A percentile compares a stretch with the other conserved stretches of the same genome.
phyloP scores from a whole-genome alignment of 2,797 vertebrate genomes.

The Pelochelys cantorii region DNA sequence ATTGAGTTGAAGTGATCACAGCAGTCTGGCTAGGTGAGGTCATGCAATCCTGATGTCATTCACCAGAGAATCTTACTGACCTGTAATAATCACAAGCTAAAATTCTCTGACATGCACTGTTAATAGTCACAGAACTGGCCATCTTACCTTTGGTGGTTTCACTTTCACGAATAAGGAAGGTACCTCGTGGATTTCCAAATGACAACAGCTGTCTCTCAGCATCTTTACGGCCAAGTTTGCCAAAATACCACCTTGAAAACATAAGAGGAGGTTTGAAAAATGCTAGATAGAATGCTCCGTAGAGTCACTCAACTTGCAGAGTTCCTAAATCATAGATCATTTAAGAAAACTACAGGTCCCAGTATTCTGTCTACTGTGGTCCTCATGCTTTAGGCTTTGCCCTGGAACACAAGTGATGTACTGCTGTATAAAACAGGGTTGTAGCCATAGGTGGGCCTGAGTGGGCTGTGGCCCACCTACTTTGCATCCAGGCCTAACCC shows the following conservation, averaged over 20 bases:
- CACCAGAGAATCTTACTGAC: not conserved
- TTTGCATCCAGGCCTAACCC: no score
- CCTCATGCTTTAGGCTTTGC: not conserved
- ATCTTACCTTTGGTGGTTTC: slow-evolving; percentile 96
- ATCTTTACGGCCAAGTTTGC: slow-evolving; percentile 96
- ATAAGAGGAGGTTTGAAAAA: not conserved
- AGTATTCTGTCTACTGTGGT: not conserved
- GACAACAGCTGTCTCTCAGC: slow-evolving; percentile 96
- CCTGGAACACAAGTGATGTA: not conserved
- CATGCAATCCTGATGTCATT: not conserved
- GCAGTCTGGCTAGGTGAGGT: not conserved
- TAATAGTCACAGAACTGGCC: not conserved
- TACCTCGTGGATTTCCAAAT: slow-evolving; percentile 92
- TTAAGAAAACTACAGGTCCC: not conserved
- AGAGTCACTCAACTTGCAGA: not conserved
- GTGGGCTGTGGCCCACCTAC: no score
- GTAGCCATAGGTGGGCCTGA: no score
- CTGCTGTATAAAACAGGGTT: no score
- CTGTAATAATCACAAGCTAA: not conserved
- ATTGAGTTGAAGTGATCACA: not conserved
- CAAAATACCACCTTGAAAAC: slow-evolving; percentile 94
- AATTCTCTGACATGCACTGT: not conserved
- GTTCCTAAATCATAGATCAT: not conserved
- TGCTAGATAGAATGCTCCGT: not conserved
- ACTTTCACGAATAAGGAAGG: slow-evolving; percentile 96